Conservation (phyloP, 2,113 vertebrate species). For the Hippoglossus stenolepis region DNA sequence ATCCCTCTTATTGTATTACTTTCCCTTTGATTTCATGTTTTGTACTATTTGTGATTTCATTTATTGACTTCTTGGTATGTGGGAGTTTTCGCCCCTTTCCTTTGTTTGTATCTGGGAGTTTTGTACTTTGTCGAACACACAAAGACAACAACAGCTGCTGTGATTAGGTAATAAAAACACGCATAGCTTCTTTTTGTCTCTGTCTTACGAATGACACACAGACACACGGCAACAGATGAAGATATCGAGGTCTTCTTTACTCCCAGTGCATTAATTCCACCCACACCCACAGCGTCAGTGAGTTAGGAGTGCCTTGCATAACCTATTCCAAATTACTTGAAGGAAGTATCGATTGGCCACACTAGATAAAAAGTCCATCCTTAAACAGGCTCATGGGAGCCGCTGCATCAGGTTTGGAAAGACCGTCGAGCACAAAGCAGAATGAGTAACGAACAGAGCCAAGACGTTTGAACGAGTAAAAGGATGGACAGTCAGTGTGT, state of each 20-base stretch:
- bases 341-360: constrained; percentile 58
- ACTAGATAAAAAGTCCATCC: constrained; percentile 53
- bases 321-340: constrained; percentile 45
- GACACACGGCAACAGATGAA: constrained; percentile 2
- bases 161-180: constrained; percentile 18
- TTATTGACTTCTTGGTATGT: too few relatives aligned
- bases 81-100: too few relatives aligned
- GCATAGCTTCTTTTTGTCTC: constrained; percentile 23
- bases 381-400: constrained; percentile 55
- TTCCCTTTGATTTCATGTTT: too few relatives aligned
- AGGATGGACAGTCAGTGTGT: background rate
- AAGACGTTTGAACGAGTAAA: constrained; percentile 12
- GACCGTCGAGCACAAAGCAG: constrained; percentile 30
- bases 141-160: constrained; percentile 9
- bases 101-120: too few relatives aligned
- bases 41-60: too few relatives aligned
- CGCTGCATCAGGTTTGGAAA: constrained; percentile 27
- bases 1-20: too few relatives aligned
- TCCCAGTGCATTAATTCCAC: constrained; percentile 32
- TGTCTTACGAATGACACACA: constrained; percentile 3
- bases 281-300: constrained; percentile 22
- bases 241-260: background rate
- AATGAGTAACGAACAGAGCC: constrained; percentile 50
- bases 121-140: too few relatives aligned
- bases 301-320: constrained; percentile 33